These are phyloP conservation scores for Typhlomys cinereus DNA, from an alignment of 2,113 vertebrate genomes.

Conservation along the genomic window DNA sequence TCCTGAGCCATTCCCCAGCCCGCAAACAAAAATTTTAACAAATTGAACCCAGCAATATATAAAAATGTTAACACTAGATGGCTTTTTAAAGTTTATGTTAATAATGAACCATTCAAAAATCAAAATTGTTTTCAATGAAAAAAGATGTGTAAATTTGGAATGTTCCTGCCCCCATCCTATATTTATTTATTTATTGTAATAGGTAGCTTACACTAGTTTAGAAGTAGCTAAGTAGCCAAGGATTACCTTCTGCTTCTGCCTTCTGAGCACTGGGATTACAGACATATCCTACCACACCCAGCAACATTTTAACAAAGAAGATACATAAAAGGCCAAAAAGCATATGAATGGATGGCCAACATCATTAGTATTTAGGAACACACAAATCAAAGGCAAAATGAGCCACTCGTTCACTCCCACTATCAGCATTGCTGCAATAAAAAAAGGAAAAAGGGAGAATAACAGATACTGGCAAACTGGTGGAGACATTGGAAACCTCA, in stretches of 20 bases:
- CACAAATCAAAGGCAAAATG: conserved; percentile 7
- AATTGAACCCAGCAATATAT: neutral
- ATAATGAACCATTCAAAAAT: neutral
- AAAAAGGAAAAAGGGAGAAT: too few relatives aligned
- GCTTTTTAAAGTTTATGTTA: neutral
- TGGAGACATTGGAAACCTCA: neutral
- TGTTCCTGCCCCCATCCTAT: neutral
- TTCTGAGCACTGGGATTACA: neutral
- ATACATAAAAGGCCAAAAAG: conserved; percentile 10
- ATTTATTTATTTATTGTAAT: too few relatives aligned
- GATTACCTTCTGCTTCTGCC: neutral
- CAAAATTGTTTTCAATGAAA: conserved; percentile 14
- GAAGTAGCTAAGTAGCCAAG: neutral
- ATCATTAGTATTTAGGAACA: neutral
- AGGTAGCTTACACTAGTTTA: neutral
- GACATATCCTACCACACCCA: neutral
- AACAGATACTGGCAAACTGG: neutral
- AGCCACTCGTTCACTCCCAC: neutral
- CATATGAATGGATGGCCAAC: neutral
- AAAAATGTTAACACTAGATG: neutral
- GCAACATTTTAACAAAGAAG: neutral
- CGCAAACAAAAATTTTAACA: neutral
- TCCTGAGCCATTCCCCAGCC: too few relatives aligned
- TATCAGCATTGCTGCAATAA: neutral
- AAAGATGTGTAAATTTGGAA: neutral